Percentiles rank a stretch among this genome's conserved stretches.
Conservation (phyloP, 2,797 vertebrate species). For the Pseudochaenichthys georgianus region DNA sequence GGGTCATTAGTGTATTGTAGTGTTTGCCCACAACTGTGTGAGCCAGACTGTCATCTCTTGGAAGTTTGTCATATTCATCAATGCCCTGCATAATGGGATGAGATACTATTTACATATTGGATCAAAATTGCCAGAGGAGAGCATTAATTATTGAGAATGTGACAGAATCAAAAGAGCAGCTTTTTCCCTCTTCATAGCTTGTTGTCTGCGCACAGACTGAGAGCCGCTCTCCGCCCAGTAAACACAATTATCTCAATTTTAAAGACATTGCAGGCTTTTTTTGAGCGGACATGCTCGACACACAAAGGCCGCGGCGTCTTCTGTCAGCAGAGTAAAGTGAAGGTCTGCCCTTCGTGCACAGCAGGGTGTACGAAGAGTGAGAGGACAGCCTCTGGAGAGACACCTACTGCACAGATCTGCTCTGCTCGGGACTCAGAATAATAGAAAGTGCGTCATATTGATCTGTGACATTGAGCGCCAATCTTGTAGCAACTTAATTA, state of each 20-base stretch:
- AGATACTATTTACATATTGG: slow-evolving; percentile 83
- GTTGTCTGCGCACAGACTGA: slow-evolving; percentile 77
- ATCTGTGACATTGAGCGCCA: slow-evolving; percentile 59
- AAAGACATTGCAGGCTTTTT: slow-evolving; percentile 63
- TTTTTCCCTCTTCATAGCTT: slow-evolving; percentile 67
- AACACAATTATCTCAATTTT: slow-evolving; percentile 88
- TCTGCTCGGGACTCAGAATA: slow-evolving; percentile 62
- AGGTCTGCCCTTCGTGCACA: slow-evolving; percentile 56
- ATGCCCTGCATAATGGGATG: slow-evolving; percentile 75
- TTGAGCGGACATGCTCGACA: slow-evolving; percentile 42
- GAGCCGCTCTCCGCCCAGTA: slow-evolving; percentile 71
- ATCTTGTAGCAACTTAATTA: slow-evolving; percentile 58
- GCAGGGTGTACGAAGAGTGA: slow-evolving; percentile 53
- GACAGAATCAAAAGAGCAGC: slow-evolving; percentile 80
- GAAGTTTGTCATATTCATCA: slow-evolving; percentile 81
- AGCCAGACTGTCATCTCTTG: slow-evolving; percentile 76
- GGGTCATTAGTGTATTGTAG: slow-evolving; percentile 81
- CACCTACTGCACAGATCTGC: slow-evolving; percentile 40
- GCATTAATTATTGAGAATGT: slow-evolving; percentile 86
- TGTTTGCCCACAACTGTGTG: slow-evolving; percentile 63
- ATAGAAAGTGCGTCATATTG: slow-evolving; percentile 70
- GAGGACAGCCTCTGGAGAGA: slow-evolving; percentile 48
- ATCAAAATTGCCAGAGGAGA: slow-evolving; percentile 82
- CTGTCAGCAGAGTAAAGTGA: slow-evolving; percentile 53
- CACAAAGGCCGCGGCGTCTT: slow-evolving; percentile 65